Percentiles rank a stretch among this genome's conserved stretches.
Conservation (phyloP, 2,888 invertebrate genomes). For the Mythimna loreyi region DNA sequence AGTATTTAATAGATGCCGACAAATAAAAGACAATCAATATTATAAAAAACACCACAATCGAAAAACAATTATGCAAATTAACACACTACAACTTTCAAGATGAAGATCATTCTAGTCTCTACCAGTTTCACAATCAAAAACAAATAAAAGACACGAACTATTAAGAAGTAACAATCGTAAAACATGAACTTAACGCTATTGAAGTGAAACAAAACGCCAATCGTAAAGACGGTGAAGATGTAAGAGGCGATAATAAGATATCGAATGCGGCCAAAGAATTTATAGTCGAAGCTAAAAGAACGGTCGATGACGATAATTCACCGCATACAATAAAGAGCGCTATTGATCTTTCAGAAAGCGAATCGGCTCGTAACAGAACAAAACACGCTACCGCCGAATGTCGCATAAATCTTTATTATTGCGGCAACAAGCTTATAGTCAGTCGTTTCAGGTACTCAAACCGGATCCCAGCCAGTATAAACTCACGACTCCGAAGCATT, state of each 20-base stretch:
- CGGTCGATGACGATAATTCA: slow-evolving; percentile 86
- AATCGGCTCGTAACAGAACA: slow-evolving; percentile 90
- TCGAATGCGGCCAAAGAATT: slow-evolving; percentile 80
- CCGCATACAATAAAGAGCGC: slow-evolving; percentile 87
- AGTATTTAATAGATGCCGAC: slow-evolving; percentile 4
- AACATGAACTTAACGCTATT: slow-evolving; percentile 68
- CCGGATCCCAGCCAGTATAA: slow-evolving; percentile 86
- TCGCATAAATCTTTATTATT: slow-evolving; percentile 91
- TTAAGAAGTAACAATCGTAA: slow-evolving; percentile 65
- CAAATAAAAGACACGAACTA: slow-evolving; percentile 55
- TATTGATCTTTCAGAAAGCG: slow-evolving; percentile 90
- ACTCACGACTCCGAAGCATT: slow-evolving; percentile 89
- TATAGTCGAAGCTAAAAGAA: slow-evolving; percentile 82
- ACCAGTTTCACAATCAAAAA: slow-evolving; percentile 46
- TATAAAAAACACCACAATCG: slow-evolving; percentile 20
- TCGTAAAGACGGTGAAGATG: slow-evolving; percentile 80
- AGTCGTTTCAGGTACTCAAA: slow-evolving; percentile 89
- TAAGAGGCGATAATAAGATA: slow-evolving; percentile 86
- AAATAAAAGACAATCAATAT: slow-evolving; percentile 22
- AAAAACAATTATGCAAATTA: slow-evolving; percentile 47
- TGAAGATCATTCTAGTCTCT: slow-evolving; percentile 30
- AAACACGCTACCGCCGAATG: slow-evolving; percentile 90
- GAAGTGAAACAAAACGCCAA: slow-evolving; percentile 73
- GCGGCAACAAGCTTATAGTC: slow-evolving; percentile 89
- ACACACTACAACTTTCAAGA: slow-evolving; percentile 20